Conservation (phyloP, 2,888 invertebrate genomes). For the Galerucella nymphaeae region DNA sequence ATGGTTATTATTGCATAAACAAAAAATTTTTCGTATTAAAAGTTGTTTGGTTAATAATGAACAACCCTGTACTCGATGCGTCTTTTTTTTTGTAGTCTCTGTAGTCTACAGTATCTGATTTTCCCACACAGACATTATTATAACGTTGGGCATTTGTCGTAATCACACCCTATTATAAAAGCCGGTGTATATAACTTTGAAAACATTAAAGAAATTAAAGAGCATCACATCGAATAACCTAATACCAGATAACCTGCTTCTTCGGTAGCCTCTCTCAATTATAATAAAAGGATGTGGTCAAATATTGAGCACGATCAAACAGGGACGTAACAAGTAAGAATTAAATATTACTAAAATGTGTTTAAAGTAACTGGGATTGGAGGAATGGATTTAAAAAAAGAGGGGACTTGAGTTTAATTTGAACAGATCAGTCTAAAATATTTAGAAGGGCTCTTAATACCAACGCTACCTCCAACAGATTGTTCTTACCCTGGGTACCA, state of each 20-base stretch:
- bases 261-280: slow-evolving; percentile 35
- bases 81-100: background rate
- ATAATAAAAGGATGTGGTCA: slow-evolving; percentile 38
- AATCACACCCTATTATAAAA: slow-evolving; percentile 10
- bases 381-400: no score
- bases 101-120: slow-evolving; percentile 1
- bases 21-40: no score
- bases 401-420: no score
- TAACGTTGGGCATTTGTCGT: background rate
- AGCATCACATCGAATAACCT: slow-evolving; percentile 10
- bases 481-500: no score
- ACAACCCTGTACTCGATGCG: no score
- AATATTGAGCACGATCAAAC: slow-evolving; percentile 29
- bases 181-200: slow-evolving; percentile 1
- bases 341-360: background rate
- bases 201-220: slow-evolving; percentile 6
- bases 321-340: background rate
- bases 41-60: no score
- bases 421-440: no score
- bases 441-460: no score
- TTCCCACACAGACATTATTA: slow-evolving; percentile 12
- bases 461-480: no score
- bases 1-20: no score
- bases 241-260: slow-evolving; percentile 18
- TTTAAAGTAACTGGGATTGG: no score